Evolutionary conservation across 2,888 invertebrate species (phyloP), one percentile per base, ranked within the genome.

Genomic region (Zonitis immaculata): DNA sequence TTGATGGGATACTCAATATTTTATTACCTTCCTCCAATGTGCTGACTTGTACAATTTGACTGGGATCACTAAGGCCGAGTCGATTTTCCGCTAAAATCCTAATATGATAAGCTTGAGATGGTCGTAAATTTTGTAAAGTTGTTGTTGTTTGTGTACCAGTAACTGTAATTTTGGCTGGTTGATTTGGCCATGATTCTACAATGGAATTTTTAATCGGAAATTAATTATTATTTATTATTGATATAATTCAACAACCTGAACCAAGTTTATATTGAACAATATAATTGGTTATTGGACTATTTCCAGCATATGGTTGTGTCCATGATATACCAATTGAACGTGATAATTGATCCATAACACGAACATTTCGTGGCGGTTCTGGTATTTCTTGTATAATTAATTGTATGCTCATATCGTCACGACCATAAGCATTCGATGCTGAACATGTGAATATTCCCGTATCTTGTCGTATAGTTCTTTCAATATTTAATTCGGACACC

Each of bases 371-470:
- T 3, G 95, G 94, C 73, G 90, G 86, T 75, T 95, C 95, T 1
- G 95, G 94, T 39, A 89, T 88, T 80, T 95, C 87, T 80, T 95
- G 91, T 25, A 95, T 91, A 47, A 93, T 88, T 56, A 95, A 82
- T 71, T 93, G 90, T 73, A 94, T 90, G 48, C 89, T 86, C 85
- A 93, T 90, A 74, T 91, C 89, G 68, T 94, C 95, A 65, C 89
- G 87, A 7, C 95, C 96, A 70, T 91, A 95, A 46, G 88, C 83
- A 76, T 95, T 96, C 64, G 88, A 87, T 0, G 93, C 93, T 57
- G 87, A 83, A 73, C 95, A 95, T 47, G 90, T 87, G 72, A 94
- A 87, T 48, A 89, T 85, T 8, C 93, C 94, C 0, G 94, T 91
- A 77, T 95, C 95, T 70, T 90, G 89, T 54, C 94, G 80, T 65